Base-by-base conservation (phyloP, 1,140 invertebrate genomes). In the Drosophila sucinea region DNA sequence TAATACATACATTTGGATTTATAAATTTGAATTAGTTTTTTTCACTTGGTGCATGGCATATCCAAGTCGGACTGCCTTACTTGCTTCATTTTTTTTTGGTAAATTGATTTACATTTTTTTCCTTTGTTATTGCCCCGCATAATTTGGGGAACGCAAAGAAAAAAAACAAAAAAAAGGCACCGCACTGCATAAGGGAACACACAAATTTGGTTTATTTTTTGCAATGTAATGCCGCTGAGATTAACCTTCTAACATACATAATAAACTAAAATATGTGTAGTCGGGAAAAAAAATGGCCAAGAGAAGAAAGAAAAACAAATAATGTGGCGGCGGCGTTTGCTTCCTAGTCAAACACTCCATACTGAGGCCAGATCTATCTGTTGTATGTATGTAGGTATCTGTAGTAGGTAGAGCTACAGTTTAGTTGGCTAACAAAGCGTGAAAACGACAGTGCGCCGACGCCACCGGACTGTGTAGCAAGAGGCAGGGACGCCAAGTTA, bases 161-260 rank as follows among this genome's bases (percentile, higher is more conserved):
- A 55, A 58, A 57, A 69, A 73, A 51, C 62, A 55, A 58, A 57
- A 69, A 73, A 73, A 73, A 58, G 69, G 64, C 60, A 76, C 73
- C 40, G 40, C 40, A 23, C 44, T 51, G 44, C 44, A 51, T 51
- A 77, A 73, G 73, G 70, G 55, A 51, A 51, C 17, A 51, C 65
- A 60, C 65, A 69, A 77, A 73, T 73, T 41, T n/a, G 33, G 17
- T 73, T 87, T 68, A 70, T 55, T 30, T 58, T 58, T 73, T 86
- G 83, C 83, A 81, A 87, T 71, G 84, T 86, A 87, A 86, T 76
- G 83, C 83, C 80, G 44, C 76, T 70, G 44, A 83, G 79, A 86
- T 86, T 86, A 86, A 89, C 83, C 83, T 86, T 86, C 83, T 87
- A 87, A 89, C 83, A 86, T 67, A 86, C 83, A 87, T 84, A 84